Conservation (phyloP, 2,113 vertebrate genomes). For the Catharus fuscescens region DNA sequence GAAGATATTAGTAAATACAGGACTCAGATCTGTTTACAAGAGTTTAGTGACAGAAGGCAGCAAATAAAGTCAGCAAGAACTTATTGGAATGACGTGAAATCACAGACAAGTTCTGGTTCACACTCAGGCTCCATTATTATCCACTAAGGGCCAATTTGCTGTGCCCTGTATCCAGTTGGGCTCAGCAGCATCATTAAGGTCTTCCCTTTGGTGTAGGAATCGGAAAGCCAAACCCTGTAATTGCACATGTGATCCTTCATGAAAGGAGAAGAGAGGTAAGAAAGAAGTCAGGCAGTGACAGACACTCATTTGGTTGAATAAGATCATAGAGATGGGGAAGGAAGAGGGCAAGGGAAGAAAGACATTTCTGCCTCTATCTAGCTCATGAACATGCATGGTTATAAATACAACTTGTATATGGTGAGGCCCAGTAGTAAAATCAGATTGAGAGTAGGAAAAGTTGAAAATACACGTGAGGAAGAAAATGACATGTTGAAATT, state of each 20-base stretch:
- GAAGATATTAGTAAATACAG: slow-evolving; percentile 30
- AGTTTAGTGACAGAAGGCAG: slow-evolving; percentile 31
- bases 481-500: background rate
- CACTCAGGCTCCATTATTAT: background rate
- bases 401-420: background rate
- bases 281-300: background rate
- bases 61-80: background rate
- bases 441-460: background rate
- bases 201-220: background rate
- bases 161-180: background rate
- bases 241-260: background rate
- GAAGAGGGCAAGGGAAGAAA: background rate
- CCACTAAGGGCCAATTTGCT: background rate
- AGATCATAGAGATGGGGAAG: background rate
- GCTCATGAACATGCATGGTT: background rate
- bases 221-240: background rate
- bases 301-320: background rate
- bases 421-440: background rate
- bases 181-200: background rate
- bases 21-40: slow-evolving; percentile 14
- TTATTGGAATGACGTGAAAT: background rate
- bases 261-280: background rate
- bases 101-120: background rate
- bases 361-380: background rate
- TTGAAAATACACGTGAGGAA: fast-evolving